Evolutionary conservation across 2,888 invertebrate species (phyloP).

Genomic region (Molorchus minor): DNA sequence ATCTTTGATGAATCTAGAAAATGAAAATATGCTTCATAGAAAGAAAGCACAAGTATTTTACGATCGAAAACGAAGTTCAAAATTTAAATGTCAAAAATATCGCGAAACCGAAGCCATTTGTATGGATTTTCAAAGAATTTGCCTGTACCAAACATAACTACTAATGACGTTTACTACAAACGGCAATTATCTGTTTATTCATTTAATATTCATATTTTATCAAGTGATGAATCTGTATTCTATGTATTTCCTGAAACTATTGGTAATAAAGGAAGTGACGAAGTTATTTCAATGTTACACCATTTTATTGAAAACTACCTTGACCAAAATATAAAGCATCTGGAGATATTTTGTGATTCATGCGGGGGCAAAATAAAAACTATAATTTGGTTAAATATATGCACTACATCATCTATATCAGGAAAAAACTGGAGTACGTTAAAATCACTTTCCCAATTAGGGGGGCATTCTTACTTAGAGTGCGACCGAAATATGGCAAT

Average conservation of each 20-base stretch:
- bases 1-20: slow-evolving; percentile 5
- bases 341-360: slow-evolving; percentile 25
- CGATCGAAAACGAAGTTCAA: slow-evolving; percentile 8
- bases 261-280: slow-evolving; percentile 38
- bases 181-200: slow-evolving; percentile 16
- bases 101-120: slow-evolving; percentile 4
- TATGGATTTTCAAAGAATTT: slow-evolving; percentile 25
- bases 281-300: slow-evolving; percentile 20
- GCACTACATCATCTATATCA: slow-evolving; percentile 17
- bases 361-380: slow-evolving; percentile 26
- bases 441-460: slow-evolving; percentile 22
- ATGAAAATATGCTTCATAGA: not conserved
- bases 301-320: slow-evolving; percentile 19
- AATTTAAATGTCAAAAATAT: slow-evolving; percentile 35
- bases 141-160: slow-evolving; percentile 24
- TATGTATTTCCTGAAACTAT: slow-evolving; percentile 40
- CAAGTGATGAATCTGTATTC: slow-evolving; percentile 22
- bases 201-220: slow-evolving; percentile 23
- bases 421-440: slow-evolving; percentile 13
- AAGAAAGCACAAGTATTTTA: slow-evolving; percentile 10
- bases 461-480: slow-evolving; percentile 24
- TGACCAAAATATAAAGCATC: slow-evolving; percentile 3
- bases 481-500: slow-evolving; percentile 23
- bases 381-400: slow-evolving; percentile 17
- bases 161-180: no score